These are phyloP conservation scores for Ridgeia piscesae DNA, from an alignment of 1,140 invertebrate species.

Conservation along the genomic window DNA sequence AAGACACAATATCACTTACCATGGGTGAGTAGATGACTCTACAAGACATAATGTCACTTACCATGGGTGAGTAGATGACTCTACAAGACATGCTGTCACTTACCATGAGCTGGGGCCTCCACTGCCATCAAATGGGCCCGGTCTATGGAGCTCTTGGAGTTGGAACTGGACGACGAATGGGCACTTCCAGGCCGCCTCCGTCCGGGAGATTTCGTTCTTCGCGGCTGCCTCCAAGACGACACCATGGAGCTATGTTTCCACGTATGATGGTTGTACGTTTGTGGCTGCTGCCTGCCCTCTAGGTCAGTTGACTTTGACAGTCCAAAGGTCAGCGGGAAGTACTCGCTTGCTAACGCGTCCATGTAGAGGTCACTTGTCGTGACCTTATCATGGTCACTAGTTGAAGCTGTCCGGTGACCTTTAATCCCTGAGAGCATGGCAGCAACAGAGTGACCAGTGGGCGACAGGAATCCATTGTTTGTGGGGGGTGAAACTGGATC, in stretches of 20 bases:
- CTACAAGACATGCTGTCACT: neutral
- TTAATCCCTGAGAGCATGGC: neutral
- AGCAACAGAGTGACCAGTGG: neutral
- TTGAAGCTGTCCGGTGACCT: neutral
- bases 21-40: no score
- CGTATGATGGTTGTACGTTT: neutral
- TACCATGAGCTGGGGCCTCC: slow-evolving; percentile 36
- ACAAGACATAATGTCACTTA: no score
- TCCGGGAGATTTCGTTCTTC: slow-evolving; percentile 21
- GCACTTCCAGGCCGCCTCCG: slow-evolving; percentile 25
- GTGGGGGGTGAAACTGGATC: neutral
- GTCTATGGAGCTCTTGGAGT: slow-evolving; percentile 17
- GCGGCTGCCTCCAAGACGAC: slow-evolving; percentile 9
- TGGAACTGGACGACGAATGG: slow-evolving; percentile 30
- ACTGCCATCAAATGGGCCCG: slow-evolving; percentile 27
- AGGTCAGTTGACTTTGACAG: neutral
- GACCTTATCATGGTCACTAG: neutral
- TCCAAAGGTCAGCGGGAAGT: slow-evolving; percentile 18
- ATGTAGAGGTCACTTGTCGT: neutral
- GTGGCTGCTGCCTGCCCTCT: neutral
- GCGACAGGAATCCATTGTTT: slow-evolving; percentile 4
- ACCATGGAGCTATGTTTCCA: neutral
- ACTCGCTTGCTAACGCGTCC: slow-evolving; percentile 16
- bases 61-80: no score
- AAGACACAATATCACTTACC: no score